Percentiles rank a stretch among this genome's conserved stretches.
These are phyloP conservation scores for Tyria jacobaeae DNA, from an alignment of 2,888 invertebrate genomes.

Conservation along the genomic window DNA sequence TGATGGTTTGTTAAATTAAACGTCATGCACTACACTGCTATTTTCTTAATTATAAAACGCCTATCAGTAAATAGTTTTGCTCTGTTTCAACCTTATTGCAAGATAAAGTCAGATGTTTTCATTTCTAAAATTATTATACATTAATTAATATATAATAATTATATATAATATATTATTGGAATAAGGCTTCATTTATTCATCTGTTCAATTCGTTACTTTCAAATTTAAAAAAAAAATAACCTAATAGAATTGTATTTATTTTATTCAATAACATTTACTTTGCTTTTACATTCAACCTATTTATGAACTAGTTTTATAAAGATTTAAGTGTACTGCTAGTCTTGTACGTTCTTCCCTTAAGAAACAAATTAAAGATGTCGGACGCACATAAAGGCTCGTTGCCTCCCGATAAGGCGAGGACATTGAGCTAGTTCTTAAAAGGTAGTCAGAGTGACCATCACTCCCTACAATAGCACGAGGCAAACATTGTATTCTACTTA, in stretches of 20 bases:
- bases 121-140: neutral
- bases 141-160: too few relatives aligned
- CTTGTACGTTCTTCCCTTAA: constrained; percentile 25
- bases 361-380: constrained; percentile 50
- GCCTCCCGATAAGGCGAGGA: constrained; percentile 62
- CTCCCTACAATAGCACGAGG: constrained; percentile 54
- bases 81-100: constrained; percentile 50
- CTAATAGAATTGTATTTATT: neutral
- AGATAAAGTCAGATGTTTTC: too few relatives aligned
- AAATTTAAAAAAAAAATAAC: too few relatives aligned
- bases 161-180: too few relatives aligned
- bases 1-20: constrained; percentile 84
- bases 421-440: constrained; percentile 69
- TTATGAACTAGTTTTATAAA: neutral
- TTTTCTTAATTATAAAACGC: constrained; percentile 74
- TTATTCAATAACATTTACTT: neutral
- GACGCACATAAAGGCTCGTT: constrained; percentile 40
- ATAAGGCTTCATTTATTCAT: neutral
- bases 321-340: constrained; percentile 17
- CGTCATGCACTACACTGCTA: constrained; percentile 69
- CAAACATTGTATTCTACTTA: constrained; percentile 82
- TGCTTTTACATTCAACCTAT: neutral
- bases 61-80: constrained; percentile 62
- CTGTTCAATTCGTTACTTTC: too few relatives aligned
- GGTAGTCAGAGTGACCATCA: constrained; percentile 70